Conservation (phyloP, 2,888 invertebrate genomes). For the Leucophenga maculata region DNA sequence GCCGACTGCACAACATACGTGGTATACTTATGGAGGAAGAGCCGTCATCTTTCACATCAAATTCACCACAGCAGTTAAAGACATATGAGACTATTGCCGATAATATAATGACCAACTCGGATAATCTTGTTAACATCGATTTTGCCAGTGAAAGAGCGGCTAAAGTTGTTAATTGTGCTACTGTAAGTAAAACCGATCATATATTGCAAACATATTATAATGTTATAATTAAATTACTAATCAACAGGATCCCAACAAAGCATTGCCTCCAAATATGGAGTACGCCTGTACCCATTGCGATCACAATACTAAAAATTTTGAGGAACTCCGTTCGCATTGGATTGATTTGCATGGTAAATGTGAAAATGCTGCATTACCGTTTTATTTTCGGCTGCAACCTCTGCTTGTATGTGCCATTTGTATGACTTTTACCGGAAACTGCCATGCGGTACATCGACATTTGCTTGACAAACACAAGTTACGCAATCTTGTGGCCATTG, state of each 20-base stretch:
- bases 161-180: neutral
- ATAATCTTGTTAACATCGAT: neutral
- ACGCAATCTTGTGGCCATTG: constrained; percentile 67
- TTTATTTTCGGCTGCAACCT: constrained; percentile 58
- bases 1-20: constrained; percentile 75
- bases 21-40: constrained; percentile 77
- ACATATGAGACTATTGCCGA: neutral
- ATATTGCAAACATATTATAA: neutral
- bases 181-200: neutral
- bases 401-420: constrained; percentile 60
- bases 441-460: constrained; percentile 51
- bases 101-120: neutral
- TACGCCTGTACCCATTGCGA: constrained; percentile 60
- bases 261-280: constrained; percentile 38
- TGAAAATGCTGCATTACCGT: constrained; percentile 54
- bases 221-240: neutral
- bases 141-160: neutral
- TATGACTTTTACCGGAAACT: constrained; percentile 46
- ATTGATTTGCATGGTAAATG: constrained; percentile 47
- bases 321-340: constrained; percentile 41
- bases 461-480: constrained; percentile 51
- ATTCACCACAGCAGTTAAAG: no score
- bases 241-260: constrained; percentile 14
- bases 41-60: constrained; percentile 7
- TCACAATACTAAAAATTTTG: constrained; percentile 42